Base-by-base conservation (phyloP, 2,113 vertebrate genomes). In the Argyrosomus japonicus region DNA sequence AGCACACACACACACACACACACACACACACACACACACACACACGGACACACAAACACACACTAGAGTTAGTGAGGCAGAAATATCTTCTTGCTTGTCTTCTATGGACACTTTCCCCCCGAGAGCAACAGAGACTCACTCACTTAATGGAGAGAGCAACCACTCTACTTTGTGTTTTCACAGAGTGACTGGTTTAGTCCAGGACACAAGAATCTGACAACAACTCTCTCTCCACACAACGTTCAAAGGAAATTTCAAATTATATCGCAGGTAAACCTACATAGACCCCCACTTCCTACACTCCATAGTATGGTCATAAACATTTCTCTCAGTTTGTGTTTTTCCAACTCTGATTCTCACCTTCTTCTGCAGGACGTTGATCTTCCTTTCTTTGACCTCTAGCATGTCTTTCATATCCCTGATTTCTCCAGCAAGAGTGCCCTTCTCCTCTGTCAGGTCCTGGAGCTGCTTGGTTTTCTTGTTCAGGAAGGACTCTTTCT, bases 381-480 rank as follows among this genome's bases (percentile, higher is more conserved):
- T 99, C 94, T 99, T 99, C 81, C 98, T 96, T 90, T 99, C 98
- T 92, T 99, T 99, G 79, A 99, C 98, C 95, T 99, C 98, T 60
- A 99, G 93, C 98, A 99, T 99, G 87, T 99, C 98, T 90, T 99
- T 99, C 97, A 99, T 99, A 87, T 99, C 98, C 40, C 98, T 90
- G 92, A 99, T 99, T 91, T 99, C 98, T 85, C 98, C 98, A 0
- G 98, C 97, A 6, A 99, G 93, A 0, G 98, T 99, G 74, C 98
- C 98, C 53, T 99, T 99, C 94, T 99, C 98, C 94, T 99, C 98
- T 0, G 98, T 99, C 91, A 99, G 95, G 94, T 99, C 98, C 93
- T 99, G 98, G 54, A 99, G 96, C 95, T 99, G 98, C 92, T 99
- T 99, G 18, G 97, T 99, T 95, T 99, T 99, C 93, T 99, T 99